These are phyloP conservation scores for Parelbella ahira DNA, from an alignment of 2,888 invertebrate species.

Conservation along the genomic window DNA sequence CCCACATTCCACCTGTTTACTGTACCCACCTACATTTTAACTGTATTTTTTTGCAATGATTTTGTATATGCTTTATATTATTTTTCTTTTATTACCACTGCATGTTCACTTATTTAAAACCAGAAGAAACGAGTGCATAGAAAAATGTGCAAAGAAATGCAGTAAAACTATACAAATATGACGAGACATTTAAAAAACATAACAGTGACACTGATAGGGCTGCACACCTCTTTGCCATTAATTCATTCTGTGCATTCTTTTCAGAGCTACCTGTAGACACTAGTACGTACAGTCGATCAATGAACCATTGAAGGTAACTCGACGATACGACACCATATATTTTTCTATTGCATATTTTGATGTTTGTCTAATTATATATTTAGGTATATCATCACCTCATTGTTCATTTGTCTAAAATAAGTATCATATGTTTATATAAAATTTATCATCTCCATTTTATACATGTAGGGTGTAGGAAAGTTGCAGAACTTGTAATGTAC, in stretches of 20 bases:
- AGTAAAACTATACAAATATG: slow-evolving; percentile 35
- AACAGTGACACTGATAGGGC: slow-evolving; percentile 30
- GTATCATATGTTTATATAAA: too few relatives aligned
- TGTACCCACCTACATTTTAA: slow-evolving; percentile 33
- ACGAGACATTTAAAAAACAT: slow-evolving; percentile 15
- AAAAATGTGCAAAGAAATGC: slow-evolving; percentile 77
- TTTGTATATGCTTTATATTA: slow-evolving; percentile 38
- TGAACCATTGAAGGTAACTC: slow-evolving; percentile 22
- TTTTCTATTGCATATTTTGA: neutral
- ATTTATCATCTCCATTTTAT: too few relatives aligned
- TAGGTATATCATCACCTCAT: too few relatives aligned
- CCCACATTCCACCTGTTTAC: slow-evolving; percentile 2
- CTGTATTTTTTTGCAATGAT: slow-evolving; percentile 74
- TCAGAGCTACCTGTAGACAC: slow-evolving; percentile 66
- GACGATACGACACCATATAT: slow-evolving; percentile 1
- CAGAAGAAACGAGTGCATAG: slow-evolving; percentile 77
- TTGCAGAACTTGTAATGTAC: too few relatives aligned
- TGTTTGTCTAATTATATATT: too few relatives aligned
- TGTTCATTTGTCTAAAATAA: too few relatives aligned
- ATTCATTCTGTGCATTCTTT: slow-evolving; percentile 75
- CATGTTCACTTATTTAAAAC: slow-evolving; percentile 25
- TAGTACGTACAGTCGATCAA: slow-evolving; percentile 11
- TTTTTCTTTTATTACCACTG: slow-evolving; percentile 30
- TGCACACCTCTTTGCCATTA: slow-evolving; percentile 65
- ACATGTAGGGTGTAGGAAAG: too few relatives aligned